These are phyloP conservation scores for Mycalesis mineus DNA, from an alignment of 2,888 invertebrate species.

Conservation along the genomic window DNA sequence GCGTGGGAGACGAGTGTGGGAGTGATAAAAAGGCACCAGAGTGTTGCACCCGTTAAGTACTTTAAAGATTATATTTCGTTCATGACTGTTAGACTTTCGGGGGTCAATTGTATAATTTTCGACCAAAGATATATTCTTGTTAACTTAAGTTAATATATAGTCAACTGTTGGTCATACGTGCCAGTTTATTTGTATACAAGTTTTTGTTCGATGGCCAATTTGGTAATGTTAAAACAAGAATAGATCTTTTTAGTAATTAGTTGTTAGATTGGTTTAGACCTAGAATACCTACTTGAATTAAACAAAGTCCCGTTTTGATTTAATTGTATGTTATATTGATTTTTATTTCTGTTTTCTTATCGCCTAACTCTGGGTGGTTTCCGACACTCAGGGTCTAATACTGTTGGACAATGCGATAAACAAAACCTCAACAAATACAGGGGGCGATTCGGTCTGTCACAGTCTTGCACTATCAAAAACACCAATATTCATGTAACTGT, in stretches of 20 bases:
- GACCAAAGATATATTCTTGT: conserved; percentile 66
- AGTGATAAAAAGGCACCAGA: conserved; percentile 79
- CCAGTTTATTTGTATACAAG: too few species aligned
- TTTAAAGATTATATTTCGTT: conserved; percentile 75
- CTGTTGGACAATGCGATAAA: conserved; percentile 75
- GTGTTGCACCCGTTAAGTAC: conserved; percentile 79
- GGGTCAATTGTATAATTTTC: conserved; percentile 66
- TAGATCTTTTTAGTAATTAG: conserved; percentile 63
- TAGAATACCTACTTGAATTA: conserved; percentile 50
- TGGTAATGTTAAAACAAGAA: conserved; percentile 47
- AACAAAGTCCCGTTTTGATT: conserved; percentile 48
- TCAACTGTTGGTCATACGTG: too few species aligned
- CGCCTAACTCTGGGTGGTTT: conserved; percentile 61
- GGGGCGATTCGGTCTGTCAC: conserved; percentile 75
- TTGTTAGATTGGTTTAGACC: conserved; percentile 56
- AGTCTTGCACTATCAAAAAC: conserved; percentile 58
- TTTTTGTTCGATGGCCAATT: not conserved
- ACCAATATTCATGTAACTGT: conserved; percentile 57
- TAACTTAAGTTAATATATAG: conserved; percentile 33
- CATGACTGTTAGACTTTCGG: conserved; percentile 74
- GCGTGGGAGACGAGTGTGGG: conserved; percentile 77
- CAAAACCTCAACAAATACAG: conserved; percentile 71
- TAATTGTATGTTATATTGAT: conserved; percentile 57
- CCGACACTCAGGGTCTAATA: conserved; percentile 71
- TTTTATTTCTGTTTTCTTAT: conserved; percentile 62